phyloP scores from a whole-genome alignment of 1,140 invertebrate species.

The Panagrolaimus sp. region DNA sequence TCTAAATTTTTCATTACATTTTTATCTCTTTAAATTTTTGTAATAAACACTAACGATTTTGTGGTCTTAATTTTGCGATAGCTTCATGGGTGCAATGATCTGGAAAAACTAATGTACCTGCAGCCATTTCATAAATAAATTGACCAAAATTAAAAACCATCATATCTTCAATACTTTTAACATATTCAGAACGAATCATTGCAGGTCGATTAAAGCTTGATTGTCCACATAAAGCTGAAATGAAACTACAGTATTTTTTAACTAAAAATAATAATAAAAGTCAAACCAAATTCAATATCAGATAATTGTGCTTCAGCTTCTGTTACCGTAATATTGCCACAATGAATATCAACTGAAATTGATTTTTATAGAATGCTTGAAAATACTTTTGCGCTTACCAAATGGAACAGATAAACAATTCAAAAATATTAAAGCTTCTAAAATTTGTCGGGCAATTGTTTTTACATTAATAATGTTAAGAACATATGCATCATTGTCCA shows the following conservation, averaged over 20 bases:
- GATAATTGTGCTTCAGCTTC: not conserved
- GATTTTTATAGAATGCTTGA: slow-evolving; percentile 6
- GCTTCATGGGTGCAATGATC: slow-evolving; percentile 7
- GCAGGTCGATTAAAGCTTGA: not conserved
- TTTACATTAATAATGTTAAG: not conserved
- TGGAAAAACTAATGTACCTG: slow-evolving; percentile 16
- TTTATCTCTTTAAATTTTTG: not conserved
- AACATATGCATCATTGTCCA: slow-evolving; percentile 13
- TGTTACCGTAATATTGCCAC: slow-evolving; percentile 15
- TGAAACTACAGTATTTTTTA: not conserved
- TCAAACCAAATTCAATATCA: slow-evolving; percentile 3
- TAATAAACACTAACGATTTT: slow-evolving; percentile 6
- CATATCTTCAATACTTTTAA: slow-evolving; percentile 17
- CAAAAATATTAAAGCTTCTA: slow-evolving; percentile 2
- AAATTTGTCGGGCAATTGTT: slow-evolving; percentile 9
- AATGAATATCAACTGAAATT: slow-evolving; percentile 12
- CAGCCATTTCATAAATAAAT: slow-evolving; percentile 16
- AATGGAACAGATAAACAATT: not conserved
- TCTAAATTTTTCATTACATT: not conserved
- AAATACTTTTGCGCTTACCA: slow-evolving; percentile 10
- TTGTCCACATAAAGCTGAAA: not conserved
- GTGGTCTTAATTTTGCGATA: not conserved
- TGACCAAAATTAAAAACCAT: slow-evolving; percentile 14
- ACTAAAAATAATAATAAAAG: not conserved
- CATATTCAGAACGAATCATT: not conserved